Base-by-base conservation (phyloP, 2,888 invertebrate genomes). In the Bimastos eiseni region DNA sequence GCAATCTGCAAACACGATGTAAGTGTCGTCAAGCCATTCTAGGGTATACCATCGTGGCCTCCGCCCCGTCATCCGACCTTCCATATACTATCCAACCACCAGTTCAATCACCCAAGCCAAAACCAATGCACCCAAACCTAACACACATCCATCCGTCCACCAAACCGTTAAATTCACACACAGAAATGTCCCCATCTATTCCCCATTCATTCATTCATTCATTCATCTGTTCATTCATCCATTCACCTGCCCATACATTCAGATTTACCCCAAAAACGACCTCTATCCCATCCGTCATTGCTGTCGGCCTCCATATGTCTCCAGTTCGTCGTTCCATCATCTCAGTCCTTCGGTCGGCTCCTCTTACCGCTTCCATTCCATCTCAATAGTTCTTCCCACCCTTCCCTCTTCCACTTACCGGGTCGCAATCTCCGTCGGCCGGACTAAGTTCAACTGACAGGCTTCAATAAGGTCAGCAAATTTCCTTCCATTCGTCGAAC, bases 381-480 rank as follows among this genome's bases (percentile, higher is more conserved):
- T 70, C 70, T 70, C n/a, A 19, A 49, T 24, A 49, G 49, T 49
- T 49, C 70, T n/a, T 70, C 17, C 70, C 70, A 70, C n/a, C n/a
- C 70, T n/a, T 70, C 70, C 70, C n/a, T 70, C 70, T 70, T n/a
- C 70, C n/a, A 70, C 70, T 70, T 70, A 70, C 70, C 49, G 70
- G 30, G n/a, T 6, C 24, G 70, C 70, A 70, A 70, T 70, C 70
- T 70, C 70, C 70, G 70, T n/a, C n/a, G 70, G 3, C 6, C 33
- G 34, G 86, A 36, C 86, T 86, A 86, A 86, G 36, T 36, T 86
- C 37, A 86, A 3, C 86, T 86, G 86, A 86, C 86, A 86, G 86
- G 86, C 37, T 86, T 86, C 86, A 86, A 86, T 86, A 86, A 86
- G 86, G 86, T 86, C 86, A 86, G 86, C 86, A 86, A 86, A 86